These are phyloP conservation scores for Lagorchestes hirsutus DNA, from an alignment of 2,797 vertebrate species.

Conservation along the genomic window DNA sequence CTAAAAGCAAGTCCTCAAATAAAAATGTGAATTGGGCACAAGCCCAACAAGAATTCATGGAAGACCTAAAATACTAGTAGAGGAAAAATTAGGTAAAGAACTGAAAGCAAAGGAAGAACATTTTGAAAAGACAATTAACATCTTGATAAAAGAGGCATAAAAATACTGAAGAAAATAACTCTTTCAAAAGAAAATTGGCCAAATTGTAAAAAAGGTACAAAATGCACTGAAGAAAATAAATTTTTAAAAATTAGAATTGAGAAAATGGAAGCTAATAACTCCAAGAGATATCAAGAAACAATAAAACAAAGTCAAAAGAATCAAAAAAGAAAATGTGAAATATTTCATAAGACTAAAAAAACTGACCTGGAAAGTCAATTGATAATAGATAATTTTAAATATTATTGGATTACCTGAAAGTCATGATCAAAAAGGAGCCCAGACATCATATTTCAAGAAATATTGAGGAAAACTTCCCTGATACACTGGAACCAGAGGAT, in stretches of 20 bases:
- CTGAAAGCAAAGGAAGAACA: too few relatives aligned
- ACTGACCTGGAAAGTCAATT: neutral
- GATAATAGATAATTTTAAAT: neutral
- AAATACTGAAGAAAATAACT: neutral
- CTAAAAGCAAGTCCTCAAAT: neutral
- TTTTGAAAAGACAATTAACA: too few relatives aligned
- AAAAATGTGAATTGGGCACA: too few relatives aligned
- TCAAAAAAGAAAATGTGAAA: neutral
- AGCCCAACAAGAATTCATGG: too few relatives aligned
- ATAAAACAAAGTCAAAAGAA: neutral
- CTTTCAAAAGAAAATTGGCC: neutral
- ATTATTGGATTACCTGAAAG: neutral
- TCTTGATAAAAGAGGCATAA: neutral
- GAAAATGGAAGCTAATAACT: neutral
- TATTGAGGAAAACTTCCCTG: neutral
- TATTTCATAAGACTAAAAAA: neutral
- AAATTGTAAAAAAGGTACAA: neutral
- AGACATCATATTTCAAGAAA: neutral
- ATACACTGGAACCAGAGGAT: neutral
- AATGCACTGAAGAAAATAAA: neutral
- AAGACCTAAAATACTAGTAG: too few relatives aligned
- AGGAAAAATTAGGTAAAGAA: too few relatives aligned
- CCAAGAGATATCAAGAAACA: neutral
- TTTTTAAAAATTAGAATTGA: neutral
- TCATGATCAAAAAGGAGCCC: neutral